Conservation (phyloP, 2,113 vertebrate genomes). For the Seriola dumerili region DNA sequence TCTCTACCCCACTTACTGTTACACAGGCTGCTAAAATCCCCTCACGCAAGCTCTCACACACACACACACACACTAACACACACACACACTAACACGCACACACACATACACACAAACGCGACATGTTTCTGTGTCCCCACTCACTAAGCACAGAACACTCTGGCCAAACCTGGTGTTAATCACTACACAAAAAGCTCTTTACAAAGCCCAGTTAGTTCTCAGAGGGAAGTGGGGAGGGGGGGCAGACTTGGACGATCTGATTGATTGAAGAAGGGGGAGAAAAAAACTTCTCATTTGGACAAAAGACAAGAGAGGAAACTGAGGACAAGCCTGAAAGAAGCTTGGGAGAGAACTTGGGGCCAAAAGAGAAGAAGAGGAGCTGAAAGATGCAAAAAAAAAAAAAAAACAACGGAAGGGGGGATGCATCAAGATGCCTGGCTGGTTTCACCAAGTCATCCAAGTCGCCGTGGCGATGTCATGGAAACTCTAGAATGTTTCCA, state of each 20-base stretch:
- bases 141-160: constrained; percentile 64
- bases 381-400: not conserved
- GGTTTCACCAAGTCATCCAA: constrained; percentile 70
- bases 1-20: constrained; percentile 56
- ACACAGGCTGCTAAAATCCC: constrained; percentile 55
- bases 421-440: constrained; percentile 55
- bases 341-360: not conserved
- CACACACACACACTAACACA: constrained; percentile 18
- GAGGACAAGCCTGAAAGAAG: constrained; percentile 50
- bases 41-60: constrained; percentile 18
- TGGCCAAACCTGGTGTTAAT: constrained; percentile 76
- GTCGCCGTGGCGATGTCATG: constrained; percentile 75
- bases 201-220: constrained; percentile 73
- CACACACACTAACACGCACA: constrained; percentile 2
- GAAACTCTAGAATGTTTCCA: constrained; percentile 77
- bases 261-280: constrained; percentile 45
- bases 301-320: constrained; percentile 55
- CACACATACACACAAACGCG: not conserved
- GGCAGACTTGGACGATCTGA: constrained; percentile 51
- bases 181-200: constrained; percentile 76
- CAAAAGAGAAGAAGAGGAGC: constrained; percentile 36
- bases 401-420: not conserved
- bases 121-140: constrained; percentile 40
- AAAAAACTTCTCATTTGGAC: constrained; percentile 35
- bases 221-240: constrained; percentile 29